Evolutionary conservation across 2,113 vertebrate species (phyloP).

Genomic region (Ammodytes dubius): DNA sequence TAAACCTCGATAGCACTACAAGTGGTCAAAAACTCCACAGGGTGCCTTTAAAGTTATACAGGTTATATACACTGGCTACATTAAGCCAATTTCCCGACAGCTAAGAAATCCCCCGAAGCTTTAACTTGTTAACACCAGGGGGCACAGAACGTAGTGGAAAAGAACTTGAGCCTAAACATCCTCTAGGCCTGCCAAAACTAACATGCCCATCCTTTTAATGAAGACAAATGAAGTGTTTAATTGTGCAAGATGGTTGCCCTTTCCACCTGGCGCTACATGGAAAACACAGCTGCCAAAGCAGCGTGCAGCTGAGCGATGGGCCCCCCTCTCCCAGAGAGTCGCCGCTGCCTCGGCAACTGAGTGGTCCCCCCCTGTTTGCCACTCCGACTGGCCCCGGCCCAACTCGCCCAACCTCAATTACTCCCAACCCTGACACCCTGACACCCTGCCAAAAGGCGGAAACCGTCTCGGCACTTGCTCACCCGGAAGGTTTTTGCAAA

Average conservation of each 20-base stretch:
- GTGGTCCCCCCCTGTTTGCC: slow-evolving; percentile 19
- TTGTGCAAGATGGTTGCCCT: slow-evolving; percentile 66
- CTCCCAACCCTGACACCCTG: slow-evolving; percentile 49
- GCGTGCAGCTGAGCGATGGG: slow-evolving; percentile 49
- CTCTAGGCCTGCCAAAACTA: slow-evolving; percentile 51
- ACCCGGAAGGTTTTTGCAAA: slow-evolving; percentile 23
- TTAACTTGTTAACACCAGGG: slow-evolving; percentile 38
- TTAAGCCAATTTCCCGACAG: neutral
- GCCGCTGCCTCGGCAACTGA: slow-evolving; percentile 41
- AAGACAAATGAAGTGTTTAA: slow-evolving; percentile 77
- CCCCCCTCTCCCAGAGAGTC: slow-evolving; percentile 3
- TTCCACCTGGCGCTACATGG: slow-evolving; percentile 69
- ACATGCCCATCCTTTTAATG: slow-evolving; percentile 70
- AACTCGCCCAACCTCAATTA: slow-evolving; percentile 54
- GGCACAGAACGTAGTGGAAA: slow-evolving; percentile 1
- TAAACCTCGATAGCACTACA: neutral
- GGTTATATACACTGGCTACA: neutral
- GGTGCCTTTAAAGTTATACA: neutral
- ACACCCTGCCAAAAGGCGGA: slow-evolving; percentile 54
- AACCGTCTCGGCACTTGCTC: slow-evolving; percentile 50
- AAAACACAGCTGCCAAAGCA: slow-evolving; percentile 73
- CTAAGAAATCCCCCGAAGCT: slow-evolving; percentile 4
- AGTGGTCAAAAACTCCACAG: neutral
- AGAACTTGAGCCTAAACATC: slow-evolving; percentile 48
- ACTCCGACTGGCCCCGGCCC: slow-evolving; percentile 49